Evolutionary conservation across 2,113 vertebrate species (phyloP), one percentile per base, ranked within the genome.

Genomic region (Pachycephala philippinensis): DNA sequence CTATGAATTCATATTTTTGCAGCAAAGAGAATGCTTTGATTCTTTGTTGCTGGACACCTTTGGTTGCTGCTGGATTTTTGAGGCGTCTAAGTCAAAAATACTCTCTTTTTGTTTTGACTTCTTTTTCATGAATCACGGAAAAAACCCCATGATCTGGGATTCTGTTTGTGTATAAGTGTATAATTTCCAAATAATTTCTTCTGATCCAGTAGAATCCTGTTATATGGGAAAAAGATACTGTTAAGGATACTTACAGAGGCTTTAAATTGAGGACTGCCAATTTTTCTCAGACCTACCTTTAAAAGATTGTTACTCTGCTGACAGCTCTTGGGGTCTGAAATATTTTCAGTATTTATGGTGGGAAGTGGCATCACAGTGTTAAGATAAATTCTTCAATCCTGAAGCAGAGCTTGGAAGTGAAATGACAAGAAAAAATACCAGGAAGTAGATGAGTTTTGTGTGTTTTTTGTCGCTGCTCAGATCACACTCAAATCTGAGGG

Each of bases 81-180:
- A 59, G 23, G 40, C 2, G 2, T 31, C 53, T 9, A 15, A 56
- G 42, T 71, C 30, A 61, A 79, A 92, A 84, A 86, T 31, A 20
- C 8, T 71, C 53, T 24, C 2, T 69, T 84, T 69, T 84, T 11
- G 11, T 82, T 76, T 79, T 76, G 42, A 79, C 24, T n/a, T 68
- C 40, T 50, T 89, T 70, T 83, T 71, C 35, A 8, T 27, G 28
- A 56, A 50, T 42, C 0, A 3, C 49, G 54, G 19, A 16, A 70
- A 69, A 93, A 44, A 2, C 0, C 1, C 1, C 22, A 4, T 5
- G 9, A 6, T 37, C 45, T 75, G 69, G n/a, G 31, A 26, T 85
- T 82, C 31, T 84, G 19, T 65, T 79, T 37, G 28, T 75, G 21
- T 74, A 1, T 39, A 45, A 87, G 26, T 31, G 11, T 54, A 16